Evolutionary conservation across 2,888 invertebrate species (phyloP).

Genomic region (Drosophila aldrichi): DNA sequence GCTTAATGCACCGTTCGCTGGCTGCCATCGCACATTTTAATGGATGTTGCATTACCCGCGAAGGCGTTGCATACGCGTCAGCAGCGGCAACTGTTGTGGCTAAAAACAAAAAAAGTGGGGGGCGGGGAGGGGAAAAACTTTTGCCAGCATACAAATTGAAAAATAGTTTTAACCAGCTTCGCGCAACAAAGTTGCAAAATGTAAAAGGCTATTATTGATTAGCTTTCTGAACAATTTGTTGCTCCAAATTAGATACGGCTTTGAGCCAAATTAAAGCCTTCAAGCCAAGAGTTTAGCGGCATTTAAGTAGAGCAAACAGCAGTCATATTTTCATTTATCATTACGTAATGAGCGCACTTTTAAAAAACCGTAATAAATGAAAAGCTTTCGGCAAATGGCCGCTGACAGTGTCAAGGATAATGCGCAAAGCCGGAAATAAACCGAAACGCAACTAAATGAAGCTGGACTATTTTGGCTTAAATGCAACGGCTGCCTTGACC

Average conservation of each 20-base stretch:
- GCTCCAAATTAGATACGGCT: neutral
- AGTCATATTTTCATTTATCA: neutral
- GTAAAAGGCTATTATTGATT: constrained; percentile 60
- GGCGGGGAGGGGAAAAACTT: constrained; percentile 22
- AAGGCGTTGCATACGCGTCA: constrained; percentile 40
- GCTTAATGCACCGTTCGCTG: constrained; percentile 47
- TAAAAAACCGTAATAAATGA: constrained; percentile 26
- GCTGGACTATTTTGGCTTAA: constrained; percentile 27
- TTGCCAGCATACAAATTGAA: constrained; percentile 62
- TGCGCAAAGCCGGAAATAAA: constrained; percentile 46
- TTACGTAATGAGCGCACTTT: constrained; percentile 60
- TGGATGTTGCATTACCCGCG: constrained; percentile 69
- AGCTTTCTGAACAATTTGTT: constrained; percentile 29
- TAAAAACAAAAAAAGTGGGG: constrained; percentile 11
- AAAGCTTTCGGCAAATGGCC: constrained; percentile 47
- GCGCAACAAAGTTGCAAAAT: constrained; percentile 44
- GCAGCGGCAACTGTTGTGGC: constrained; percentile 25
- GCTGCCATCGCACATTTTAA: constrained; percentile 58
- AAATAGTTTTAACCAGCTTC: constrained; percentile 58
- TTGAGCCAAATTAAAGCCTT: neutral
- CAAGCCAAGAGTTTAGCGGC: constrained; percentile 17
- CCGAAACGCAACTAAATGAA: constrained; percentile 8
- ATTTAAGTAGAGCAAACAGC: constrained; percentile 20
- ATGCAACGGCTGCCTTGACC: constrained; percentile 1
- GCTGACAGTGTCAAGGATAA: constrained; percentile 74